phyloP scores from a whole-genome alignment of 2,797 vertebrate genomes.

The Typhlichthys eigenmanni region DNA sequence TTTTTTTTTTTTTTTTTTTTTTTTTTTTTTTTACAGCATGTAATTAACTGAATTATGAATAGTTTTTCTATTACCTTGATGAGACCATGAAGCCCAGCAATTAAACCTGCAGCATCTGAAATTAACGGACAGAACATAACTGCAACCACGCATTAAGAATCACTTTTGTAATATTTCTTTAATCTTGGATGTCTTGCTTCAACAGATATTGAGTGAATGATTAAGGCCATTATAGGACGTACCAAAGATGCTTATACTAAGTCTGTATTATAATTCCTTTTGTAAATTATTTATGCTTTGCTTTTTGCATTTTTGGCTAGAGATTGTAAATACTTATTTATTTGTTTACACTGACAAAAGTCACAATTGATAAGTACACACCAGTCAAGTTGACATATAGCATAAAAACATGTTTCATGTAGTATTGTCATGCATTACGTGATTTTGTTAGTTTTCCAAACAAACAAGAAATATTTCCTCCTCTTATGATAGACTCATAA shows the following conservation, averaged over 20 bases:
- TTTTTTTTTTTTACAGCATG: conserved; percentile 43
- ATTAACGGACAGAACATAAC: conserved; percentile 32
- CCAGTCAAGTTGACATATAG: conserved; percentile 49
- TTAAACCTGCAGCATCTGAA: conserved; percentile 29
- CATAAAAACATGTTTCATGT: conserved; percentile 24
- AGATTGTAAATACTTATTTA: conserved; percentile 99
- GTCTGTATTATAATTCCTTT: conserved; percentile 92
- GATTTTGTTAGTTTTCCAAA: conserved; percentile 40
- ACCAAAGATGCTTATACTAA: conserved; percentile 93
- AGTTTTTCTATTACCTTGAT: background rate
- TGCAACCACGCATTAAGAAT: conserved; percentile 56
- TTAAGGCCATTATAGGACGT: conserved; percentile 56
- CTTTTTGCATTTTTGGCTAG: conserved; percentile 80
- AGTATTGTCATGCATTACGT: conserved; percentile 51
- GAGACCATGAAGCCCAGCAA: conserved; percentile 7
- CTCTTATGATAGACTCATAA: conserved; percentile 26
- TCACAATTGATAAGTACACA: conserved; percentile 76
- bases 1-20: conserved; percentile 41
- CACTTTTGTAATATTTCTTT: conserved; percentile 41
- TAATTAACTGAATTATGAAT: conserved; percentile 29
- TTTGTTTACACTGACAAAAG: conserved; percentile 90
- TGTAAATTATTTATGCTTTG: conserved; percentile 97
- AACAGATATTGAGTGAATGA: conserved; percentile 57
- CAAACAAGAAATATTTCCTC: conserved; percentile 1
- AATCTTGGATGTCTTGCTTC: conserved; percentile 55